Percentiles rank a stretch among this genome's conserved stretches.
Evolutionary conservation across 2,888 invertebrate genomes (phyloP).

Genomic region (Lissonota sp.): DNA sequence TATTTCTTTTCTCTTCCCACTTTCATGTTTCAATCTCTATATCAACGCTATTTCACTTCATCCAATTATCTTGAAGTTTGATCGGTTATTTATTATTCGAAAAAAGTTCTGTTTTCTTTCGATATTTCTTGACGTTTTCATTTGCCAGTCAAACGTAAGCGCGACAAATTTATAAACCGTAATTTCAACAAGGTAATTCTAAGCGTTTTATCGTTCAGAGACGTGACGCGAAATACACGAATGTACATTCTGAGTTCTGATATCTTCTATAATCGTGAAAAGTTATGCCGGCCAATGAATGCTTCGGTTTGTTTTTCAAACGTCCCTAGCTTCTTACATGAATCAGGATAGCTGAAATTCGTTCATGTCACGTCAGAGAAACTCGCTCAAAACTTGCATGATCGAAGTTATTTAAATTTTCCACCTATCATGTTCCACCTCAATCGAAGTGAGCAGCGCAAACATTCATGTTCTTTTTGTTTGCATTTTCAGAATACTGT

Average conservation of each 20-base stretch:
- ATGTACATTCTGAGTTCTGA: conserved; percentile 24
- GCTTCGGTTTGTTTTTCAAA: conserved; percentile 29
- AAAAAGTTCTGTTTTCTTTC: not conserved
- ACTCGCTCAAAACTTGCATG: conserved; percentile 42
- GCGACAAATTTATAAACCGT: not conserved
- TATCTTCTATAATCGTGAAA: conserved; percentile 13
- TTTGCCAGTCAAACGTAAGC: conserved; percentile 3
- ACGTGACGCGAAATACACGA: conserved; percentile 22
- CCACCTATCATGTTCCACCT: conserved; percentile 30
- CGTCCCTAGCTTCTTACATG: not conserved
- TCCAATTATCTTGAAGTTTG: conserved; percentile 35
- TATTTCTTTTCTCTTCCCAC: conserved; percentile 60
- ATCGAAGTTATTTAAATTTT: conserved; percentile 33
- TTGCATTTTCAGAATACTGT: conserved; percentile 51
- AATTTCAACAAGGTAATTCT: conserved; percentile 42
- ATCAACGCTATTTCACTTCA: conserved; percentile 9
- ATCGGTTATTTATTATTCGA: conserved; percentile 8
- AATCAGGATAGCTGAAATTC: conserved; percentile 28
- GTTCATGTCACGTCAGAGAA: conserved; percentile 38
- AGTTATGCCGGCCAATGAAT: conserved; percentile 36
- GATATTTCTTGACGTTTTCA: conserved; percentile 9
- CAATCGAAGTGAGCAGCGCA: conserved; percentile 40
- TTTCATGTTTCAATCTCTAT: conserved; percentile 38
- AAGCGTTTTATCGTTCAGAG: conserved; percentile 14
- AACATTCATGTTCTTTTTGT: conserved; percentile 19